A percentile compares a stretch with the other conserved stretches of the same genome.
Evolutionary conservation across 1,140 invertebrate species (phyloP).

Genomic region (Asobara japonica): DNA sequence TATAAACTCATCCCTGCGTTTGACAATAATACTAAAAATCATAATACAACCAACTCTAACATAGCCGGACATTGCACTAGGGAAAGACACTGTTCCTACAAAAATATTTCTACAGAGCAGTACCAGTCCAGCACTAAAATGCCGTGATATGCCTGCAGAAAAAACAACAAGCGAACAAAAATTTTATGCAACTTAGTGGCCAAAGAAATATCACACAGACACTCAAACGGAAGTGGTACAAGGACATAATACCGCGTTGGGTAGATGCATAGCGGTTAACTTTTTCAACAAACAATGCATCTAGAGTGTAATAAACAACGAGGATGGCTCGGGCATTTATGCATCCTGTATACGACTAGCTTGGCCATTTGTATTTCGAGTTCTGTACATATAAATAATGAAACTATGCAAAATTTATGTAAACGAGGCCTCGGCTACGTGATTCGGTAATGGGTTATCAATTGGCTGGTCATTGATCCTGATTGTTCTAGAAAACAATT

Average conservation of each 20-base stretch:
- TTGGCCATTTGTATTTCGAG: background rate
- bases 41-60: background rate
- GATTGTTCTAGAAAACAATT: background rate
- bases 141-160: background rate
- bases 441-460: background rate
- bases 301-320: conserved; percentile 52
- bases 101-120: too few relatives aligned
- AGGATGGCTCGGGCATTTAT: background rate
- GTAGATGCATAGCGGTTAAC: conserved; percentile 46
- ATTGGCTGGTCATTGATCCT: background rate
- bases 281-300: conserved; percentile 52
- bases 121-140: background rate
- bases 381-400: conserved; percentile 4
- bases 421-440: background rate
- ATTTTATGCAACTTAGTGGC: conserved; percentile 19
- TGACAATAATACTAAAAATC: too few relatives aligned
- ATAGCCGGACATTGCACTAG: too few relatives aligned
- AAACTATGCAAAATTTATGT: background rate
- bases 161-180: conserved; percentile 23
- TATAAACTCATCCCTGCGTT: too few relatives aligned
- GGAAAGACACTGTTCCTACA: too few relatives aligned
- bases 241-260: conserved; percentile 22
- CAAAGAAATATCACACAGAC: conserved; percentile 24
- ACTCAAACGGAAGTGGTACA: conserved; percentile 14
- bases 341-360: conserved; percentile 5